Base-by-base conservation (phyloP, 2,113 vertebrate genomes). In the Callopanchax toddi region DNA sequence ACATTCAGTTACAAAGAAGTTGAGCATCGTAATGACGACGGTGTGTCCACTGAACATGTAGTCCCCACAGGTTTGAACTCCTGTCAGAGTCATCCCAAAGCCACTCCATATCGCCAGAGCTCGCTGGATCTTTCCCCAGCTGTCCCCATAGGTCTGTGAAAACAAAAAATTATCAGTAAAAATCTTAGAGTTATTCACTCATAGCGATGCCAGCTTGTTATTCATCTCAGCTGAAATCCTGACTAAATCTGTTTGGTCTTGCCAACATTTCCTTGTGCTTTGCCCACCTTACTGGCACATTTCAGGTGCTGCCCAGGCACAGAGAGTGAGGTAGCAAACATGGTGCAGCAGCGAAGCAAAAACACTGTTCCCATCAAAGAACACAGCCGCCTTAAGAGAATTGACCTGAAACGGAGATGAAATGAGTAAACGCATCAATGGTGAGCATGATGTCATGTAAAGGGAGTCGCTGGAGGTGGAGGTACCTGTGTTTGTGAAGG, bases 1-100 rank as follows among this genome's bases (percentile, higher is more conserved):
- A 92, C 91, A 92, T 78, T 92, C 90, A 15, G 89, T 91, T 25
- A 92, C 85, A 90, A 99, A 99, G 89, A 99, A 98, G 92, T 99
- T 98, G 76, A 98, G 94, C 94, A 98, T 91, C 15, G 97, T 98
- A 66, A 99, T 92, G 74, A 98, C 95, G 0, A 98, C 97, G 0
- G 97, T 99, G 89, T 99, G 97, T 43, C 97, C 97, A 57, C 97
- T 98, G 91, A 98, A 99, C 97, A 99, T 98, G 76, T 99, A 99
- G 88, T 99, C 97, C 58, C 97, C 97, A 84, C 97, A 99, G 0
- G 97, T 98, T 60, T 98, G 95, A 29, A 98, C 97, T 6, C 97
- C 97, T 7, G 96, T 96, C 60, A 99, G 90, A 32, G 96, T 97
- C 97, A 99, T 99, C 54, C 97, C 97, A 84, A 97, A 95, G 42